Evolutionary conservation across 2,113 vertebrate species (phyloP).

Genomic region (Balaeniceps rex): DNA sequence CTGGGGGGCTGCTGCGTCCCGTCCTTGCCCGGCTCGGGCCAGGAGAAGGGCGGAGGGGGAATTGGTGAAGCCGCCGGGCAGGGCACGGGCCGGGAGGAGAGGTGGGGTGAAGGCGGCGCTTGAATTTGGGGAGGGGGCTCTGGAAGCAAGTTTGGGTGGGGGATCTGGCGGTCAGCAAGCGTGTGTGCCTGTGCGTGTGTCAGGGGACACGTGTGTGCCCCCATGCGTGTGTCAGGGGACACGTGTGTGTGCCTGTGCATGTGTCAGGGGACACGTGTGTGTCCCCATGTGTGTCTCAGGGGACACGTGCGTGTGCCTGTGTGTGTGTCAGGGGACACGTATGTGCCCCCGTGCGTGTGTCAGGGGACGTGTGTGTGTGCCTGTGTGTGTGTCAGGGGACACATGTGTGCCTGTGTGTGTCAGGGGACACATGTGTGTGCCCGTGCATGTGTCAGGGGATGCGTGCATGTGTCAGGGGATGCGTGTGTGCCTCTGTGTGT

Average conservation of each 20-base stretch:
- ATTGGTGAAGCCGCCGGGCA: background rate
- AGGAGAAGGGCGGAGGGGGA: background rate
- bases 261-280: background rate
- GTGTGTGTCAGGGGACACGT: too few species aligned
- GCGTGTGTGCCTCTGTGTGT: background rate
- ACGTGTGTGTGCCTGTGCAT: background rate
- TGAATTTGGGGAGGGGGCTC: background rate
- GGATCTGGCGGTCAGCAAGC: too few species aligned
- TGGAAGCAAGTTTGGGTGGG: background rate
- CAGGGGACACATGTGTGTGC: background rate
- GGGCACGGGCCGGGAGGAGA: background rate
- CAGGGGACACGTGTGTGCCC: background rate
- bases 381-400: background rate
- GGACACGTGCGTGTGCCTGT: too few species aligned
- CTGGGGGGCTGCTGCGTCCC: background rate
- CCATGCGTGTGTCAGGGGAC: too few species aligned
- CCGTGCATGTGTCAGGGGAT: too few species aligned
- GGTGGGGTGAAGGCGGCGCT: accelerated
- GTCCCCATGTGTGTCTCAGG: too few species aligned
- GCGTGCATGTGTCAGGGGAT: too few species aligned
- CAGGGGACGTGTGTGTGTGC: background rate
- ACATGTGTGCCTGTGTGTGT: background rate
- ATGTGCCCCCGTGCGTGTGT: background rate
- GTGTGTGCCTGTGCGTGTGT: background rate
- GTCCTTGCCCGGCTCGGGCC: accelerated